Percentiles rank a stretch among this genome's conserved stretches.
Evolutionary conservation across 2,888 invertebrate species (phyloP).

Genomic region (Caprella mutica): DNA sequence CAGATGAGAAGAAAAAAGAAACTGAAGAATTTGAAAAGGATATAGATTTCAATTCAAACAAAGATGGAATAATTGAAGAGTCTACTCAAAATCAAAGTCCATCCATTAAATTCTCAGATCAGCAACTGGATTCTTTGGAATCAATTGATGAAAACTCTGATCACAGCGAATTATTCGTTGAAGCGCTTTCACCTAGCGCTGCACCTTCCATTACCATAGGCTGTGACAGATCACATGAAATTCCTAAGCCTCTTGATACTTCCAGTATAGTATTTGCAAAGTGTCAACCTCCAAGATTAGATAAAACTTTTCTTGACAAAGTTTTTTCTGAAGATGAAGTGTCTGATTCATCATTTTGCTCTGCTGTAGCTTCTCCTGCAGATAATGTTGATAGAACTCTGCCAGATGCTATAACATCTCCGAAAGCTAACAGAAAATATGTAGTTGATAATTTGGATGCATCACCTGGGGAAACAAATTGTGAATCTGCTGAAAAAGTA

Average conservation of each 20-base stretch:
- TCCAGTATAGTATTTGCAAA: no score
- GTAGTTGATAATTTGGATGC: background rate
- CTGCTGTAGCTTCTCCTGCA: background rate
- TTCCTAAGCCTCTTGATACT: no score
- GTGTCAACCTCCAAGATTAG: no score
- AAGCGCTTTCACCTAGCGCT: slow-evolving; percentile 2
- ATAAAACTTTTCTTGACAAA: no score
- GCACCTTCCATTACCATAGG: background rate
- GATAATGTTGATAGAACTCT: background rate
- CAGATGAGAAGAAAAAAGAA: no score
- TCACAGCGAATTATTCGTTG: slow-evolving; percentile 4
- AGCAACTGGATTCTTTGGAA: background rate
- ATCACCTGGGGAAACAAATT: background rate
- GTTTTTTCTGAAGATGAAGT: slow-evolving; percentile 6
- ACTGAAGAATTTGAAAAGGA: no score
- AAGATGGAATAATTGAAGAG: no score
- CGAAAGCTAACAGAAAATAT: no score
- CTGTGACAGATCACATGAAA: no score
- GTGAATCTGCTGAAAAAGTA: background rate
- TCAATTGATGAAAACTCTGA: slow-evolving; percentile 5
- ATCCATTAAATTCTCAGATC: background rate
- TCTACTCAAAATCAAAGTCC: no score
- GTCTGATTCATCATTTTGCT: slow-evolving; percentile 1
- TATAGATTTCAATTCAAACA: no score
- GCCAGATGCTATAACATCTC: no score